Evolutionary conservation across 1,140 invertebrate genomes (phyloP), one percentile per base, ranked within the genome.

Genomic region (Diprion similis): DNA sequence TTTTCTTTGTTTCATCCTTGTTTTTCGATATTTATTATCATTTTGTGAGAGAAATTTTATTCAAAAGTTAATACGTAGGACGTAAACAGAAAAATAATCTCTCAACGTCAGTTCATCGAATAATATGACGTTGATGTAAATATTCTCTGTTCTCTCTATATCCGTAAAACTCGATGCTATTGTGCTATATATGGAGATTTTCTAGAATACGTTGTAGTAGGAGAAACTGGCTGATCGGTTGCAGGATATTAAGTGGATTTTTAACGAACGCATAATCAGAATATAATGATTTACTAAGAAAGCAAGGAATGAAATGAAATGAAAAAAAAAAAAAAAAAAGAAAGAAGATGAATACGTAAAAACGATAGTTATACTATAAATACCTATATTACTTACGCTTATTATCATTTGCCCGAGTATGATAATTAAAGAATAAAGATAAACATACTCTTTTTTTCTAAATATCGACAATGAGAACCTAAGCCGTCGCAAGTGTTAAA

Each of bases 401-500:
- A 59, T 59, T 59, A 59, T 59, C 51, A 59, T 59, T 59, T 59
- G 51, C 7, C 7, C 11, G 11, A 59, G n/a, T 15, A 4, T 15
- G n/a, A 59, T 59, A 15, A 15, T 59, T 37, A 37, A 37, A 37
- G 24, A 37, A 37, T 37, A 37, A 37, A 37, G 24, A 37, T 6
- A 37, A 37, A 37, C 6, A 37, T 37, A 37, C 24, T 37, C 24
- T 37, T 37, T 37, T 37, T 37, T 37, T 37, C 24, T 37, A 37
- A 37, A 59, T 59, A 59, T 15, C n/a, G n/a, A 59, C 24, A 59
- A 15, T 59, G 51, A 59, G 51, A 59, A 59, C n/a, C 51, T 59
- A 59, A 59, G 51, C 51, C 51, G 51, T 59, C 51, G 51, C 51
- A 59, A 59, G 51, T 59, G 51, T 59, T 59, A 59, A 59, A 13